These are phyloP conservation scores for Callyntrura guangdongensis DNA, from an alignment of 2,888 invertebrate genomes.

Conservation along the genomic window DNA sequence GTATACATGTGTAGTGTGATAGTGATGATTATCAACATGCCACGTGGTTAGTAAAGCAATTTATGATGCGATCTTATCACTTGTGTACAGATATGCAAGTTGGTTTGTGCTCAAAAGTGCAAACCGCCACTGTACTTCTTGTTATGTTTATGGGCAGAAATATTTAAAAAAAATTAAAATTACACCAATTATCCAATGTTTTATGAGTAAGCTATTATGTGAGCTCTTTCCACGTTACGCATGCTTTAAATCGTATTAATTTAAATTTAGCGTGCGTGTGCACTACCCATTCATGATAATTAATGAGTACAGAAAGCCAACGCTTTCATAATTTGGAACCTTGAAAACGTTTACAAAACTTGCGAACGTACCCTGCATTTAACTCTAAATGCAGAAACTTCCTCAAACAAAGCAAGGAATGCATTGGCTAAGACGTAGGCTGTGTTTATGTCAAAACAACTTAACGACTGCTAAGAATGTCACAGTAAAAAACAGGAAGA, in stretches of 20 bases:
- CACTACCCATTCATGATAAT: background rate
- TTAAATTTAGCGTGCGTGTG: conserved; percentile 4
- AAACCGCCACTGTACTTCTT: conserved; percentile 20
- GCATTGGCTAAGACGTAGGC: background rate
- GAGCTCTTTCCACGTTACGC: conserved; percentile 23
- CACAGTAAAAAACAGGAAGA: conserved; percentile 24
- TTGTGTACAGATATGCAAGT: background rate
- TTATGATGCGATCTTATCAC: conserved; percentile 5
- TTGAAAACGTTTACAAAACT: background rate
- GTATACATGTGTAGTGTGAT: background rate
- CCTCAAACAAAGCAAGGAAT: background rate
- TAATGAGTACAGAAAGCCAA: background rate
- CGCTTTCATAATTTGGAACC: conserved; percentile 20
- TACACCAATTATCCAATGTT: conserved; percentile 39
- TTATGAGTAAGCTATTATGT: background rate
- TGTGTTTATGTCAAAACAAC: background rate
- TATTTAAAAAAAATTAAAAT: background rate
- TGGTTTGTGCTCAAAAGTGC: background rate
- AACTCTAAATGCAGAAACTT: background rate
- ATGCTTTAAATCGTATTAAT: conserved; percentile 15
- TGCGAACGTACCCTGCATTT: background rate
- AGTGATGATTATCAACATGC: background rate
- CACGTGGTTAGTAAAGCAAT: conserved; percentile 28
- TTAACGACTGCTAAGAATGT: background rate
- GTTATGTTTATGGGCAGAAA: background rate